Evolutionary conservation across 2,113 vertebrate species (phyloP), one percentile per base, ranked within the genome.

Genomic region (Phocoena phocoena): DNA sequence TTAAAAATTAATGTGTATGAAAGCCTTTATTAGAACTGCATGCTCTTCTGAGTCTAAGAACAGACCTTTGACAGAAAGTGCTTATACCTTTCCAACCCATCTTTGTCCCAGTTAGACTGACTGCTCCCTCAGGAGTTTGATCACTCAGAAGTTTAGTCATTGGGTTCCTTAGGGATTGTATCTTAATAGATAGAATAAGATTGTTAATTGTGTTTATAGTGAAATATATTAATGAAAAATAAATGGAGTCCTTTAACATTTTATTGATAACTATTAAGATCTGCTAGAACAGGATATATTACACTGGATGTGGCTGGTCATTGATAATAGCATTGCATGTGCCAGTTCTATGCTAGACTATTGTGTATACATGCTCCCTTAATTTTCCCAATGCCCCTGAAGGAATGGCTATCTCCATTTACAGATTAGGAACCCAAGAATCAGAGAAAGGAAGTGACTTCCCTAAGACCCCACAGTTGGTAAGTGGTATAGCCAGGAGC

Each of bases 161-260:
- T 91, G 70, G 53, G 44, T 44, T 93, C 50, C 93, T 65, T 77
- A 70, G 65, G 50, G 71, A 91, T 93, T 88, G 25, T 36, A 91
- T 31, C 74, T n/a, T 53, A 20, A 53, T 71, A 38, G 79, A 85
- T 81, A 95, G 50, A 90, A 93, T 95, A 91, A 94, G 63, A 62
- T 67, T 79, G 77, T 84, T 90, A 91, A 85, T 93, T 93, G 33
- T 97, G 79, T 93, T 97, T 93, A 95, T 62, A 88, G 68, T 89
- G 80, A 96, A 93, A 80, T 76, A 23, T 81, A 74, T 93, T 31
- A 71, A 94, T 93, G 44, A 93, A 88, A 96, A 96, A 82, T 71
- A 95, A 96, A 94, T 73, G 28, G 31, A 90, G 76, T 44, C 17
- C 44, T 93, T 97, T 96, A 93, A 93, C 60, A 96, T 86, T 87